Percentiles rank a stretch among this genome's conserved stretches.
These are phyloP conservation scores for Acrocephalus arundinaceus DNA, from an alignment of 2,113 vertebrate genomes.

Conservation along the genomic window DNA sequence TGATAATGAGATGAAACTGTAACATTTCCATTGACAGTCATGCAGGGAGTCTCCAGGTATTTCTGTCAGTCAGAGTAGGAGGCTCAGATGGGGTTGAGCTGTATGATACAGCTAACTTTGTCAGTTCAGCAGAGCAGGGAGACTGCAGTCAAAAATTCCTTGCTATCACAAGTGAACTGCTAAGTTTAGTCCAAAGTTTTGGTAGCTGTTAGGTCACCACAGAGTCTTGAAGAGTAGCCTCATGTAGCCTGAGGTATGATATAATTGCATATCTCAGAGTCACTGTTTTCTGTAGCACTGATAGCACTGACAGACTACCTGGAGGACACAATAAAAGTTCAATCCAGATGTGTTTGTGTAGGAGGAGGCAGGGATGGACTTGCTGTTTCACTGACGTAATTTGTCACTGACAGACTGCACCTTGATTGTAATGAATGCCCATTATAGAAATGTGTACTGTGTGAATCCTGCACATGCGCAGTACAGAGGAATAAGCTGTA, in stretches of 20 bases:
- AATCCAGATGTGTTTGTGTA: neutral
- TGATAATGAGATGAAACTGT: conserved; percentile 41
- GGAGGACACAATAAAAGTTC: neutral
- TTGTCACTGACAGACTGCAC: neutral
- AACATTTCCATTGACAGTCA: conserved; percentile 12
- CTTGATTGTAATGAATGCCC: neutral
- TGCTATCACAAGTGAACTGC: neutral
- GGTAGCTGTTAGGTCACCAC: neutral
- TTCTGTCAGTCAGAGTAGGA: conserved; percentile 40
- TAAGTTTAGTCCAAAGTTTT: neutral
- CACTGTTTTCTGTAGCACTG: neutral
- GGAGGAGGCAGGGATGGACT: neutral
- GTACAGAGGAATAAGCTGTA: neutral
- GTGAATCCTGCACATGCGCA: neutral
- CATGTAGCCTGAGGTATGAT: neutral
- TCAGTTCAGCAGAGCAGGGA: neutral
- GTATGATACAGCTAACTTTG: neutral
- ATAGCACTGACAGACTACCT: neutral
- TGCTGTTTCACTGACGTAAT: neutral
- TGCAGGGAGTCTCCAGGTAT: conserved; percentile 45
- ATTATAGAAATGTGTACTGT: neutral
- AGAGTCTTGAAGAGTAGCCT: neutral
- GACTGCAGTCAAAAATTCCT: neutral
- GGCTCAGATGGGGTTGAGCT: conserved; percentile 24
- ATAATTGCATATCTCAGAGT: neutral